Base-by-base conservation (phyloP, 2,888 invertebrate species). In the Panzeria rudis region DNA sequence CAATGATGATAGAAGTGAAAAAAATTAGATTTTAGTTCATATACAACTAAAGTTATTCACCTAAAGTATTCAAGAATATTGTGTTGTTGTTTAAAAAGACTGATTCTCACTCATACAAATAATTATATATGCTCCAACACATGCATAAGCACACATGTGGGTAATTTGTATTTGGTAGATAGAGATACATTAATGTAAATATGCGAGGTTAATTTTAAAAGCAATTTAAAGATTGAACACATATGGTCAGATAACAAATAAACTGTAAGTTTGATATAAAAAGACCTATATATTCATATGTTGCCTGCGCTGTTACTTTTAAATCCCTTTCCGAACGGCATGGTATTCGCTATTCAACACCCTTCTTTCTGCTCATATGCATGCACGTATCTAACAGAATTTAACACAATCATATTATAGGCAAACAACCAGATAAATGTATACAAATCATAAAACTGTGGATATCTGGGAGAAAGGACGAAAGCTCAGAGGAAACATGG, bases 361-460 rank as follows among this genome's bases (percentile, higher is more conserved):
- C 20, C 35, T 32, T 54, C 47, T 41, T n/a, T 15, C n/a, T n/a
- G 23, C 3, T 41, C 25, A 20, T 9, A 2, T 3, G 66, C 32
- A 47, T 11, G 29, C 2, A 9, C 11, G 29, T 50, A 50, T 73
- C 54, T 56, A 44, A 44, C 17, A 35, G n/a, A 62, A 62, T 73
- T 17, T 13, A 73, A 78, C 17, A 59, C 79, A 79, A 80, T 75
- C 69, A 80, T 50, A 71, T 84, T 84, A 75, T 47, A 71, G 71
- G 56, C 73, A 75, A 71, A 32, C 9, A 56, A 56, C 29, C 76
- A 35, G 13, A 62, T 54, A 32, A 79, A 62, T 72, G 17, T 17
- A 23, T 35, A 56, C 17, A 64, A 79, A 79, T 64, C 54, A 64
- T 72, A 79, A 64, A 44, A 72, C 8, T 64, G 41, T 44, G 62